Conservation (phyloP, 1,140 invertebrate genomes). For the Cyclina sinensis region DNA sequence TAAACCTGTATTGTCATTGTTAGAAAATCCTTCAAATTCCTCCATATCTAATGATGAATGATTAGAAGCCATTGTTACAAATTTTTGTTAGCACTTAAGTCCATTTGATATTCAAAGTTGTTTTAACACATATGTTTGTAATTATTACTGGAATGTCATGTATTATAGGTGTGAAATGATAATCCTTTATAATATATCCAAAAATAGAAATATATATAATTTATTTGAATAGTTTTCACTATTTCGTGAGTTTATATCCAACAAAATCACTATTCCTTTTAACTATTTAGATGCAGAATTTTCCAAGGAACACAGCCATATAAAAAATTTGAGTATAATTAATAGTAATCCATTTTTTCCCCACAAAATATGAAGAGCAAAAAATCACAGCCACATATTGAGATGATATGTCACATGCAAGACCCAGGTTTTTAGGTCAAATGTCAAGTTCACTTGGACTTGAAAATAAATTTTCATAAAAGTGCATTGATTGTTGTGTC, state of each 20-base stretch:
- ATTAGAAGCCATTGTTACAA: not conserved
- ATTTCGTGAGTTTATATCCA: not conserved
- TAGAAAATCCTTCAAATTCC: not conserved
- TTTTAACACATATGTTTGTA: not conserved
- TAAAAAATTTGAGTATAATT: not conserved
- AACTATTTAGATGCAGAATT: not conserved
- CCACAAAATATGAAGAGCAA: not conserved
- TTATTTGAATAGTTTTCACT: not conserved
- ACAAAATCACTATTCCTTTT: not conserved
- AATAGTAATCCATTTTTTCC: not conserved
- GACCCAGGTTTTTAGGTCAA: too few relatives aligned
- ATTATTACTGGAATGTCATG: not conserved
- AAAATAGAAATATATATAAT: too few relatives aligned
- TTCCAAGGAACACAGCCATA: not conserved
- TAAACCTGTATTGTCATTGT: not conserved
- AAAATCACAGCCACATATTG: too few relatives aligned
- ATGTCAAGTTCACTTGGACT: too few relatives aligned
- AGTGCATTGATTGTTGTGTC: too few relatives aligned
- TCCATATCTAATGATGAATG: constrained; percentile 7
- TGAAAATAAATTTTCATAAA: too few relatives aligned
- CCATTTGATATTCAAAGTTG: not conserved
- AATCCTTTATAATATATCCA: not conserved
- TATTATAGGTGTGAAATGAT: not conserved
- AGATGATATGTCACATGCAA: too few relatives aligned
- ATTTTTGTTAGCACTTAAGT: constrained; percentile 8